phyloP scores from a whole-genome alignment of 2,888 invertebrate genomes.

The Phortica magna region DNA sequence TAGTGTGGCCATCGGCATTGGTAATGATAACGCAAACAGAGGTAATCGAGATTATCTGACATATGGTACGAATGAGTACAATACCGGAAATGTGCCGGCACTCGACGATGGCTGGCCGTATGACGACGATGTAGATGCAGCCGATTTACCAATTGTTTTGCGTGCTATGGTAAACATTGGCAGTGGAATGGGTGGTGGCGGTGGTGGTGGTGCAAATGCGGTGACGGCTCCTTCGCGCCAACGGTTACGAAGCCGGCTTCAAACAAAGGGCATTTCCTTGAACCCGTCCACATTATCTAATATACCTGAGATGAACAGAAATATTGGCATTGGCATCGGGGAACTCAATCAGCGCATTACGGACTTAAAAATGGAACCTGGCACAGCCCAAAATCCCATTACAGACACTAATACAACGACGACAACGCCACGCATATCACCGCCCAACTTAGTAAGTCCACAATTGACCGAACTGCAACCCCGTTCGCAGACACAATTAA shows the following conservation, averaged over 20 bases:
- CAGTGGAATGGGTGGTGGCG: slow-evolving; percentile 35
- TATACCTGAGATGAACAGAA: slow-evolving; percentile 72
- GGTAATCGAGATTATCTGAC: slow-evolving; percentile 36
- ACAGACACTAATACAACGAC: slow-evolving; percentile 18
- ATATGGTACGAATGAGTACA: slow-evolving; percentile 47
- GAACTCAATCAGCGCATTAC: slow-evolving; percentile 86
- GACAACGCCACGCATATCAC: slow-evolving; percentile 24
- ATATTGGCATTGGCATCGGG: slow-evolving; percentile 79
- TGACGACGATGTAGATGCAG: slow-evolving; percentile 82
- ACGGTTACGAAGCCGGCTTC: slow-evolving; percentile 82
- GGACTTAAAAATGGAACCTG: slow-evolving; percentile 85
- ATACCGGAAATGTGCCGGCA: slow-evolving; percentile 45
- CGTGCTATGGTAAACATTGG: slow-evolving; percentile 89
- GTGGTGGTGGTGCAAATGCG: slow-evolving; percentile 34
- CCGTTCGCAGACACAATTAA: slow-evolving; percentile 78
- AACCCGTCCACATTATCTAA: slow-evolving; percentile 75
- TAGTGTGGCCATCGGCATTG: background rate
- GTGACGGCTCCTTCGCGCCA: slow-evolving; percentile 73
- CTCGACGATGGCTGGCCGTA: slow-evolving; percentile 80
- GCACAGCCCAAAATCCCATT: slow-evolving; percentile 52
- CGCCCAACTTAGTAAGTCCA: background rate
- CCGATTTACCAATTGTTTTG: slow-evolving; percentile 86
- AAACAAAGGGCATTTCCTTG: slow-evolving; percentile 80
- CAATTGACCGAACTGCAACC: slow-evolving; percentile 80
- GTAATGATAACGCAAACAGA: slow-evolving; percentile 25